Evolutionary conservation across 2,797 vertebrate genomes (phyloP), one percentile per base, ranked within the genome.

Genomic region (Darevskia mixta): DNA sequence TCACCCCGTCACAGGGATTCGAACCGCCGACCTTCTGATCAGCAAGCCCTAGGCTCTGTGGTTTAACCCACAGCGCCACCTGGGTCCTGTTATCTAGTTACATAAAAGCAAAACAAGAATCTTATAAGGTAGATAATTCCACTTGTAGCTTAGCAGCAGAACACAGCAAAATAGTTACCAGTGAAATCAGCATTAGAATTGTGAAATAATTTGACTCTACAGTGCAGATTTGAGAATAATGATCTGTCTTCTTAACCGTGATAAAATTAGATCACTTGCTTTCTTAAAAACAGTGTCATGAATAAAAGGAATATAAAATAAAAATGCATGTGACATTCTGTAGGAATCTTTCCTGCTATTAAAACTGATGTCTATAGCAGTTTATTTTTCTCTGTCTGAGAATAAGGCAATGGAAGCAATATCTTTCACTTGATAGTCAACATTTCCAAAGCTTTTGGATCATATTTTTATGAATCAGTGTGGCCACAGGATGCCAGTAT

Each of bases 401-500:
- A 81, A 86, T 78, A 88, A 61, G 29, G 71, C 17, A 58, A 3
- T 43, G 41, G 79, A 27, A 90, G 61, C 5, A 35, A 38, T 35
- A 20, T 89, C 82, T 89, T 58, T 67, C 35, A 4, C 87, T 92
- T 94, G 86, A 32, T 85, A 77, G 85, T 32, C 17, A 78, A 80
- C 66, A 90, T 83, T 88, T 93, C 83, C 29, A 67, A 69, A 86
- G 83, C 29, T 87, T 82, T 88, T 86, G 17, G 38, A 90, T 82
- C 79, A 29, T 55, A 64, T 88, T 79, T 85, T 67, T 90, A 96
- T 93, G 92, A 93, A 86, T 94, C 78, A 94, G 45, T 95, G 23
- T 95, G 95, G 94, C 96, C 97, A 97, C 95, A 95, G 95, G 97
- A 97, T 97, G 97, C 96, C 97, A 97, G 96, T 97, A 67, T 97